phyloP scores from a whole-genome alignment of 2,113 vertebrate species.

The Athene cunicularia region DNA sequence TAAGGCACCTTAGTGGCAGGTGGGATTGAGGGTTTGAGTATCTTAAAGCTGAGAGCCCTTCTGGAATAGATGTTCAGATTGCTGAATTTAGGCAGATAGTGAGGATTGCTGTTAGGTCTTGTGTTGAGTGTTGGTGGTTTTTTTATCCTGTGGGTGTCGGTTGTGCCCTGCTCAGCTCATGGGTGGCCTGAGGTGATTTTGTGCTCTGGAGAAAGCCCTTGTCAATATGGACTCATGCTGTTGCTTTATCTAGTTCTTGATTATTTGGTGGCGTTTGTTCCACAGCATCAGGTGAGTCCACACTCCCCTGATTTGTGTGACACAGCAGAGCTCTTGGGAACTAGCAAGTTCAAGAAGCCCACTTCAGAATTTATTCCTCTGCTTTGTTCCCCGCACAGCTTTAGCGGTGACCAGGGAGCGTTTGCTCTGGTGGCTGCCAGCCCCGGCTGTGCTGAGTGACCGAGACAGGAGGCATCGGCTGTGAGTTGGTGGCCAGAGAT shows the following conservation, averaged over 20 bases:
- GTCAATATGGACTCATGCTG: accelerated
- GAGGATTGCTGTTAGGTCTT: background rate
- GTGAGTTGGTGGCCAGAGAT: background rate
- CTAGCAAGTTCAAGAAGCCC: background rate
- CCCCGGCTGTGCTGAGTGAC: background rate
- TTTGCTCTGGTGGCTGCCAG: background rate
- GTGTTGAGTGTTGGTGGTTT: accelerated
- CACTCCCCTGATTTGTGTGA: accelerated
- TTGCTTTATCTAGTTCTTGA: background rate
- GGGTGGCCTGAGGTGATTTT: background rate
- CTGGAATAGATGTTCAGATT: background rate
- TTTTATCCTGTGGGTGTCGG: accelerated
- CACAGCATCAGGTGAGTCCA: accelerated
- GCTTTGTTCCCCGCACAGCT: background rate
- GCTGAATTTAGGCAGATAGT: background rate
- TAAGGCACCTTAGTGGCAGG: background rate
- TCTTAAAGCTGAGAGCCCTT: background rate
- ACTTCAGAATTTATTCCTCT: background rate
- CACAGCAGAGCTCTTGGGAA: background rate
- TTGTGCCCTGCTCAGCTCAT: background rate
- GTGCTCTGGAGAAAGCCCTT: background rate
- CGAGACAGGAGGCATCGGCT: background rate
- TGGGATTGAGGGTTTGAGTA: background rate
- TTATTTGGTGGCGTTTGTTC: background rate
- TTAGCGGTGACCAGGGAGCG: background rate